A percentile compares a stretch with the other conserved stretches of the same genome.
Evolutionary conservation across 2,888 invertebrate genomes (phyloP).

Genomic region (Calameuta filiformis): DNA sequence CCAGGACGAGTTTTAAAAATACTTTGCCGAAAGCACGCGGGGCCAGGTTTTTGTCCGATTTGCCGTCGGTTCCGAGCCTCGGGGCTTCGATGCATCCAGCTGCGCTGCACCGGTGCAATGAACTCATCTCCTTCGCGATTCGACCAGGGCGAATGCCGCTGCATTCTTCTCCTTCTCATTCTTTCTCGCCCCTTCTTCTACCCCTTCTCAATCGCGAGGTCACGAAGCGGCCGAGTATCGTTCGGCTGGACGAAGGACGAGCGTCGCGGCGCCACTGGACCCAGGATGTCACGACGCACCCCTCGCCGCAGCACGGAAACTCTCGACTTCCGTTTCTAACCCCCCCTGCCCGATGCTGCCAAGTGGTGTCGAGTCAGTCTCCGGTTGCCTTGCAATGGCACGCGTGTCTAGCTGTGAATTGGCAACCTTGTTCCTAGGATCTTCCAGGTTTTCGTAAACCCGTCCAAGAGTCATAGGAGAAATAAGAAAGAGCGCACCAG

Average conservation of each 20-base stretch:
- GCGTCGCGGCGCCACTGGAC: background rate
- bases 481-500: background rate
- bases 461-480: background rate
- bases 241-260: background rate
- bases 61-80: constrained; percentile 38
- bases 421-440: background rate
- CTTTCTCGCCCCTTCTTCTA: background rate
- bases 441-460: too few species aligned
- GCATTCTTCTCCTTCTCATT: background rate
- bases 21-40: constrained; percentile 31
- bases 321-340: too few species aligned
- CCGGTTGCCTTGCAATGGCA: too few species aligned
- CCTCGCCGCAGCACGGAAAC: too few species aligned
- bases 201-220: too few species aligned
- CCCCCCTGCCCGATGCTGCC: too few species aligned
- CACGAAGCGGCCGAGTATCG: too few species aligned
- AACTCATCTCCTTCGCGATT: background rate
- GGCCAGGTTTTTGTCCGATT: constrained; percentile 38
- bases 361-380: too few species aligned
- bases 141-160: too few species aligned
- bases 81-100: constrained; percentile 9
- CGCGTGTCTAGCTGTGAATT: background rate
- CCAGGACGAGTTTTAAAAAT: constrained; percentile 50
- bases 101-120: background rate
- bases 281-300: background rate